Evolutionary conservation across 2,113 vertebrate species (phyloP).

Genomic region (Trogon surrucura): DNA sequence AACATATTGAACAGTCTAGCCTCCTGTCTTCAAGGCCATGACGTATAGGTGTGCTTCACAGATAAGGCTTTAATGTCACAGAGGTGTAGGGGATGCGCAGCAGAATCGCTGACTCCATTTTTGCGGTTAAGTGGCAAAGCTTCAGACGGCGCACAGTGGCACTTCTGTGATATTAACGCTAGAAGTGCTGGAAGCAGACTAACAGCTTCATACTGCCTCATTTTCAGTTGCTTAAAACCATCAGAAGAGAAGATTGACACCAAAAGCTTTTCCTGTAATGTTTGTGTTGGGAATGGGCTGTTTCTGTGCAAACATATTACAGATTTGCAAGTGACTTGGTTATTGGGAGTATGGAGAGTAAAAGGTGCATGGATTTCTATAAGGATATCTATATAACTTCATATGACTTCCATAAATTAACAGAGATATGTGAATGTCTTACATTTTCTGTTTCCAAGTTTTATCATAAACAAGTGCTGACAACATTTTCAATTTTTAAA

Average conservation of each 20-base stretch:
- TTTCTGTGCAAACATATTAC: not conserved
- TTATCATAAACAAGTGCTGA: slow-evolving; percentile 36
- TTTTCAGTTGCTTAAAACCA: slow-evolving; percentile 62
- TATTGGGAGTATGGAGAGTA: not conserved
- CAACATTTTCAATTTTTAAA: slow-evolving; percentile 43
- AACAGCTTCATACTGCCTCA: slow-evolving; percentile 54
- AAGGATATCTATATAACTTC: slow-evolving; percentile 20
- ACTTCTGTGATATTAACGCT: slow-evolving; percentile 35
- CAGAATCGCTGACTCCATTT: not conserved
- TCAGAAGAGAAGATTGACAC: slow-evolving; percentile 17
- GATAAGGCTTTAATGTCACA: not conserved
- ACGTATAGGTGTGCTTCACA: slow-evolving; percentile 10
- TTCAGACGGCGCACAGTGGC: not conserved
- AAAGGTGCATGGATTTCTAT: slow-evolving; percentile 9
- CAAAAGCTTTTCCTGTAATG: slow-evolving; percentile 25
- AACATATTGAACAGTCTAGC: not conserved
- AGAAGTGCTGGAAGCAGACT: slow-evolving; percentile 49
- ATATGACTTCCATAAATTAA: slow-evolving; percentile 39
- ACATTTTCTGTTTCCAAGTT: slow-evolving; percentile 36
- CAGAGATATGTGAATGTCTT: slow-evolving; percentile 34
- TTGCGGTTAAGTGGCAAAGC: not conserved
- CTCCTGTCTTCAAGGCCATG: not conserved
- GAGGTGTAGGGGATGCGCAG: not conserved
- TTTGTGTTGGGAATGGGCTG: slow-evolving; percentile 22
- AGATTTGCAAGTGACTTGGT: not conserved